phyloP scores from a whole-genome alignment of 2,797 vertebrate genomes.

The Crenichthys baileyi region DNA sequence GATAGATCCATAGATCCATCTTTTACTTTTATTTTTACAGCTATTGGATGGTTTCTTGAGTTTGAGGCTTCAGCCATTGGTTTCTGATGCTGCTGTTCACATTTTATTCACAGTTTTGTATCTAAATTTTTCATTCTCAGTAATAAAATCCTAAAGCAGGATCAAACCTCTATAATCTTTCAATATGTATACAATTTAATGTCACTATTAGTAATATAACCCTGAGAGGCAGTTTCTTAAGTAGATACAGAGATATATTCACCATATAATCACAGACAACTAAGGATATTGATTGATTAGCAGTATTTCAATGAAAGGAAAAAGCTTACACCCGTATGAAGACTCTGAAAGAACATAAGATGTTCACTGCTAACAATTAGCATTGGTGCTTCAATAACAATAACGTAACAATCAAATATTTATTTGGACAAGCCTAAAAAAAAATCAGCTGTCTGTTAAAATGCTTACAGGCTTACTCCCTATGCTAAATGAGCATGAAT shows the following conservation, averaged over 20 bases:
- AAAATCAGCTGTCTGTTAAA: no score
- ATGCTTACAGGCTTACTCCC: no score
- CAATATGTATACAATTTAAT: not conserved
- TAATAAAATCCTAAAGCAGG: not conserved
- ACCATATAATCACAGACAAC: not conserved
- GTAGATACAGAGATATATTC: not conserved
- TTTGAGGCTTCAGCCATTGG: not conserved
- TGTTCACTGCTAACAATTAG: not conserved
- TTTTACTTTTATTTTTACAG: not conserved
- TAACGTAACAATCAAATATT: not conserved
- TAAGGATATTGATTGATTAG: not conserved
- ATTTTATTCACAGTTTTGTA: not conserved
- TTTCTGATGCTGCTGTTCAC: not conserved
- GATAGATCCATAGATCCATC: conserved; percentile 26
- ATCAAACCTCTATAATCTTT: not conserved
- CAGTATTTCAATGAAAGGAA: not conserved
- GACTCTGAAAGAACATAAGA: not conserved
- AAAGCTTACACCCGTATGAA: not conserved
- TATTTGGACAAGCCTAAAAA: no score
- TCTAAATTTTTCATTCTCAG: not conserved
- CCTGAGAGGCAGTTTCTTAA: not conserved
- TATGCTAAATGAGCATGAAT: no score
- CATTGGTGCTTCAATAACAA: not conserved
- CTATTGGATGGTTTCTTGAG: not conserved
- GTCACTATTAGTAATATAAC: not conserved